A percentile compares a stretch with the other conserved stretches of the same genome.
Conservation (phyloP, 35 echinoderm and acorn worm species). For the Apostichopus parvimensis region DNA sequence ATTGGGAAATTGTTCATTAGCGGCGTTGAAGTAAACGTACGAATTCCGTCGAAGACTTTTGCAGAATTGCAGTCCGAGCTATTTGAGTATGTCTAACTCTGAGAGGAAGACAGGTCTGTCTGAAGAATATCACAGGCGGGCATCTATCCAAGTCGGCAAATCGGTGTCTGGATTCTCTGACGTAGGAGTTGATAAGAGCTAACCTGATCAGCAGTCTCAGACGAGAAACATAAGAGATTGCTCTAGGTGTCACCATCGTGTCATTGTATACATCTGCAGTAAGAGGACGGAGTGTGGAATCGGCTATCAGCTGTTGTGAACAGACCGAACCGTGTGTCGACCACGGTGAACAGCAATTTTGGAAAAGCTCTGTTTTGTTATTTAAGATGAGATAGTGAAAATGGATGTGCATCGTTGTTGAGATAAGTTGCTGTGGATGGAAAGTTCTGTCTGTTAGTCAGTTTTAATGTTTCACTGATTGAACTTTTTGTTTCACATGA, state of each 20-base stretch:
- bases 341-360: too few relatives aligned
- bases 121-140: not conserved
- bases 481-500: too few relatives aligned
- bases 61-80: not conserved
- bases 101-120: not conserved
- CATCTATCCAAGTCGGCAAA: not conserved
- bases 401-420: too few relatives aligned
- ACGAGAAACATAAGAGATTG: not conserved
- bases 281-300: not conserved
- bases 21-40: not conserved
- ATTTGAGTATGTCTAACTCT: not conserved
- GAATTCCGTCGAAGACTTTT: not conserved
- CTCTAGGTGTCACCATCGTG: not conserved
- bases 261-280: not conserved
- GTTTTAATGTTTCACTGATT: too few relatives aligned
- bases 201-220: not conserved
- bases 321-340: not conserved
- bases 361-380: too few relatives aligned
- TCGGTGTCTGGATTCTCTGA: not conserved
- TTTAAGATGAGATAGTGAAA: too few relatives aligned
- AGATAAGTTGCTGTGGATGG: too few relatives aligned
- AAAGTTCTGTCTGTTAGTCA: too few relatives aligned
- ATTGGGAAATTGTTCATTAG: not conserved
- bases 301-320: not conserved
- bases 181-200: not conserved